A percentile compares a stretch with the other conserved stretches of the same genome.
Evolutionary conservation across 2,797 vertebrate species (phyloP).

Genomic region (Molossus molossus): DNA sequence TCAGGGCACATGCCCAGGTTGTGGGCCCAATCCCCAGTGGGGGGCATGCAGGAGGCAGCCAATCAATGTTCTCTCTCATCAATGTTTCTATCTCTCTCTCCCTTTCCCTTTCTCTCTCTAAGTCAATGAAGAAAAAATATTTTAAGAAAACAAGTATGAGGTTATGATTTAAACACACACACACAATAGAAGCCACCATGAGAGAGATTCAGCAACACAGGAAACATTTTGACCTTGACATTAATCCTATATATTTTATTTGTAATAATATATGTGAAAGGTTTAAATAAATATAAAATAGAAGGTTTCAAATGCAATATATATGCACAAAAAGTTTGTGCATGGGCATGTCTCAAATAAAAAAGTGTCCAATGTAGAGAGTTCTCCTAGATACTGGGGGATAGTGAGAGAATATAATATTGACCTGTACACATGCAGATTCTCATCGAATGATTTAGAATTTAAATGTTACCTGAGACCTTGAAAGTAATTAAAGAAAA

Average conservation of each 20-base stretch:
- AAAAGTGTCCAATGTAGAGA: neutral
- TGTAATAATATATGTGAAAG: neutral
- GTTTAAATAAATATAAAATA: conserved; percentile 4
- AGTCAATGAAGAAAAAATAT: too few species aligned
- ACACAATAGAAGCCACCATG: neutral
- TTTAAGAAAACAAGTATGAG: neutral
- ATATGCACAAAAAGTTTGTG: neutral
- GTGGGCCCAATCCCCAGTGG: too few species aligned
- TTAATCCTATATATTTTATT: neutral
- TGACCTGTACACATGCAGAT: neutral
- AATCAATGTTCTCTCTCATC: too few species aligned
- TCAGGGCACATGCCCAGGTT: too few species aligned
- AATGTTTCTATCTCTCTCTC: too few species aligned
- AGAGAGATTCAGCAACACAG: neutral
- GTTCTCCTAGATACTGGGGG: neutral
- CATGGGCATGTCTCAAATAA: neutral
- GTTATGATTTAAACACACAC: neutral
- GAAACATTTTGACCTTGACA: conserved; percentile 26
- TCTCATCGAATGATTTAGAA: conserved; percentile 1
- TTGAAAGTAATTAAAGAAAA: neutral
- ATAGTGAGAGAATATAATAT: neutral
- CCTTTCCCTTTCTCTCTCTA: too few species aligned
- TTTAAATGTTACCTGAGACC: neutral
- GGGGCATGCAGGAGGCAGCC: too few species aligned
- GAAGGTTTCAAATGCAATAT: neutral